Evolutionary conservation across 2,797 vertebrate genomes (phyloP).

Genomic region (Sternotherus odoratus): DNA sequence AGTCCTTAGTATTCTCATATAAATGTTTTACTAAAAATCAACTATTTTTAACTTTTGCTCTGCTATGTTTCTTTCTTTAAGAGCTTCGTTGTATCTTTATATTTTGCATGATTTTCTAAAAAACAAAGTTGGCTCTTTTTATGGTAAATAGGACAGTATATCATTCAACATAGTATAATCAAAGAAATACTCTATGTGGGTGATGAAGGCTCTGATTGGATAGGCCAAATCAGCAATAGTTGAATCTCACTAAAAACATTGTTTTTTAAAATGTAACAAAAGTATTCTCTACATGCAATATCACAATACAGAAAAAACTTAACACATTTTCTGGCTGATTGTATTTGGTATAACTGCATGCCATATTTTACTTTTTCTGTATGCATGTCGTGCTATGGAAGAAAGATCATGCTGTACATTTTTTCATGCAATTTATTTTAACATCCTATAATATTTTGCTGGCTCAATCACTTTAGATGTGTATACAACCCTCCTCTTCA

Average conservation of each 20-base stretch:
- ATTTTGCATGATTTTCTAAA: not conserved
- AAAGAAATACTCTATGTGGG: not conserved
- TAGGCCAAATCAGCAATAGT: not conserved
- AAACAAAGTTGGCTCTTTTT: not conserved
- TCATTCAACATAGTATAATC: not conserved
- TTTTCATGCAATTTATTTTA: not conserved
- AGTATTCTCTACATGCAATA: not conserved
- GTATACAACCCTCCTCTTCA: slow-evolving; percentile 27
- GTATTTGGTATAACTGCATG: not conserved
- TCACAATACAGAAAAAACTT: not conserved
- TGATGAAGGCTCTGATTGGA: not conserved
- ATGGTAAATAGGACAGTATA: not conserved
- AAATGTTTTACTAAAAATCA: not conserved
- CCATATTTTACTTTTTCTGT: not conserved
- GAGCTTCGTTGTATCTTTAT: not conserved
- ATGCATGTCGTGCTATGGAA: not conserved
- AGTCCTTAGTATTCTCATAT: not conserved
- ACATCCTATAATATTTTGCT: slow-evolving; percentile 18
- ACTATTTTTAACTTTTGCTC: not conserved
- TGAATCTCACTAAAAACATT: not conserved
- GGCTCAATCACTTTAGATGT: slow-evolving; percentile 47
- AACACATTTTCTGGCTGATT: not conserved
- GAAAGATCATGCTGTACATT: not conserved
- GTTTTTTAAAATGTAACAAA: not conserved
- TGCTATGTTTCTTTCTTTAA: not conserved